Evolutionary conservation across 2,888 invertebrate species (phyloP), one percentile per base, ranked within the genome.

Genomic region (Hemithea aestivaria): DNA sequence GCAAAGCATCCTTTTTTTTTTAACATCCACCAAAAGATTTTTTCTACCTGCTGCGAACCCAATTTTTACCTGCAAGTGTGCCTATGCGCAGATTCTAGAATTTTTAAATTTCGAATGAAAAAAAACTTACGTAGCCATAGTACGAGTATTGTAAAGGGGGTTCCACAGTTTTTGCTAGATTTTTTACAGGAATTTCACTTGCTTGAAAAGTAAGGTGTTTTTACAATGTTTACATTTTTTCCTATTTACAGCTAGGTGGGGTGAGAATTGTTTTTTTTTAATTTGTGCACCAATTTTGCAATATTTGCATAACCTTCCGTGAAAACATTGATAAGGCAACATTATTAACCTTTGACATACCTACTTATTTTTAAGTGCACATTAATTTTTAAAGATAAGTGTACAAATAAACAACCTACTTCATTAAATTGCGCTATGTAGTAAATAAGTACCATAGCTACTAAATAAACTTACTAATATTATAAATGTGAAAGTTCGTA

Each of bases 21-120:
- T 39, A 63, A 64, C 70, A 73, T 73, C 71, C 66, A 71, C 70
- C 55, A 70, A 67, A 56, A 73, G 58, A 72, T 85, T 85, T 84
- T 84, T 85, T 84, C 82, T 85, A 85, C 85, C 85, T 85, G 85
- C 85, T 85, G 85, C 80, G 69, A 81, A 78, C 82, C 79, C 58
- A 67, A 73, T 56, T 57, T 68, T 74, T 85, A 84, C 84, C 84
- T 84, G 85, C 45, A 51, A 55, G 46, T 16, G 52, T 65, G 75
- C 73, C 51, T 56, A 40, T 58, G 76, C 85, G 85, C 84, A 83
- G 83, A 82, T 66, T 79, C 72, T 59, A 71, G 64, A 71, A 63
- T 71, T 72, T 72, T 71, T 64, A 53, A 71, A 51, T 62, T 64
- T 66, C 29, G 51, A 69, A 62, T 40, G 58, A 71, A 76, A 78